Base-by-base conservation (phyloP, 2,797 vertebrate species). In the Huso huso region DNA sequence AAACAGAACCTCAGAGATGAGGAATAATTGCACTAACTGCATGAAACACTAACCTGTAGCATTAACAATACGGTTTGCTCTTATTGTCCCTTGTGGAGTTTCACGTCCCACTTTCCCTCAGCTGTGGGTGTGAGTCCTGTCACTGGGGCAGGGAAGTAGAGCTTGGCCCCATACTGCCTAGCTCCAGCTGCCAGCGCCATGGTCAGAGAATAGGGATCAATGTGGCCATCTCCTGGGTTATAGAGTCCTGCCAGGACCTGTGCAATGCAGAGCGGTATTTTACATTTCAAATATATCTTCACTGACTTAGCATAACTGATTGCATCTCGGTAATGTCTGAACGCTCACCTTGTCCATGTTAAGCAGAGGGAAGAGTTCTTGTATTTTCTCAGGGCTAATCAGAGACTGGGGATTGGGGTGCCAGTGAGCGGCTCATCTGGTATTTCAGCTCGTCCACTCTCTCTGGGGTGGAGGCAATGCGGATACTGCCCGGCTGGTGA, bases 171-270 rank as follows among this genome's bases (percentile, higher is more conserved):
- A 0, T 96, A 91, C 89, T 95, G 93, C 52, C 94, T 92, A 64
- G 96, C 97, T 7, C 97, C 97, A 4, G 93, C 90, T 6, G 97
- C 96, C 78, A 99, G 82, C 6, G 95, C 95, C 96, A 99, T 98
- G 0, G 96, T 99, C 65, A 99, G 88, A 70, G 95, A 99, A 76
- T 99, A 99, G 0, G 96, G 95, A 82, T 99, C 97, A 11, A 99
- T 97, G 80, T 99, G 96, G 50, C 97, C 97, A 65, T 99, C 97
- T 63, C 91, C 95, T 48, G 95, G 94, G 37, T 95, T 99, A 80
- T 97, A 93, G 7, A 99, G 86, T 59, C 96, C 97, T 10, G 94
- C 93, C 79, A 98, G 77, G 79, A 99, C 86, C 97, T 99, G 79
- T 57, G 23, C 23, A 37, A 37, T 37, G 23, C 23, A 53, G 11